Base-by-base conservation (phyloP, 2,113 vertebrate species). In the Barnardius zonarius region DNA sequence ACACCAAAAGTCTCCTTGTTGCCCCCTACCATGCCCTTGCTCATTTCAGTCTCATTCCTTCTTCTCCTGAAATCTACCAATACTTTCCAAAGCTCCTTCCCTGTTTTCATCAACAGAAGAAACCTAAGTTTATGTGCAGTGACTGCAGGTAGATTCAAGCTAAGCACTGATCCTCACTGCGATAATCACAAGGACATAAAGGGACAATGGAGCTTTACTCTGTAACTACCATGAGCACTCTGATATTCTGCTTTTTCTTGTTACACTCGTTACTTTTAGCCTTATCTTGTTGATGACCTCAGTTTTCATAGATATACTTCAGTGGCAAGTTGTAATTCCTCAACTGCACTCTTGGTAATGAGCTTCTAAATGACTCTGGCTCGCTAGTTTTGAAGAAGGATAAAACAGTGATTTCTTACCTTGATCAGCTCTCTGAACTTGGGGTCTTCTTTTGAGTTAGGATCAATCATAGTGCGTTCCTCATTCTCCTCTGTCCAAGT, bases 401-500 rank as follows among this genome's bases (percentile, higher is more conserved):
- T 18, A 68, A 43, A 69, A 68, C 1, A 51, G 7, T 22, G 6
- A 74, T 73, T 46, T 72, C 97, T 75, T 97, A 99, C 99, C 99
- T 99, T 99, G 90, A 99, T 97, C 31, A 99, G 98, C 44, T 99
- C 99, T 98, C 99, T 99, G 95, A 99, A 99, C 83, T 98, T 99
- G 68, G 98, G 97, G 78, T 99, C 98, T 13, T 99, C 99, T 95
- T 98, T 98, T 7, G 99, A 99, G 41, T 97, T 98, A 20, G 99
- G 99, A 93, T 99, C 99, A 12, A 99, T 98, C 98, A 99, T 99
- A 4, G 97, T 98, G 70, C 99, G 98, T 25, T 99, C 99, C 41
- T 99, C 99, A 30, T 99, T 99, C 96, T 99, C 99, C 96, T 99
- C 99, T 99, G 98, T n/a, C 14, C 27, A 83, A 87, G 68, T 8